These are phyloP conservation scores for Zaprionus nigranus DNA, from an alignment of 1,140 invertebrate genomes.

Conservation along the genomic window DNA sequence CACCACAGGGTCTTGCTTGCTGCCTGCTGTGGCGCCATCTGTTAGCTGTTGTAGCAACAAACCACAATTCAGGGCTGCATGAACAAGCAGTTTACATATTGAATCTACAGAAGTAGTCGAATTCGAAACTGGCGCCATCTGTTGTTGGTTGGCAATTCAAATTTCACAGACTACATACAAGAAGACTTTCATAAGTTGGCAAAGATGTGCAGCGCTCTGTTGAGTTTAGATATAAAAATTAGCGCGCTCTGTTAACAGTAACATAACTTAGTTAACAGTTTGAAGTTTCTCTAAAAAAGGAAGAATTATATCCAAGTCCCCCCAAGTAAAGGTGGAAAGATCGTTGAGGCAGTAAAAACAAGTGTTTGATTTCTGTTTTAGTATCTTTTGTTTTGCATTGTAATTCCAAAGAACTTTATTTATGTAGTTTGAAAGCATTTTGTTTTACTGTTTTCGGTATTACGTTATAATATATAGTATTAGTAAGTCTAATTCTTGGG, in stretches of 20 bases:
- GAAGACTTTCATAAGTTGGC: no score
- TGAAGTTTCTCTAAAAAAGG: no score
- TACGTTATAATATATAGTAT: slow-evolving; percentile 81
- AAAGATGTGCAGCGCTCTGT: no score
- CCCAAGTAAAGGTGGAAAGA: not conserved
- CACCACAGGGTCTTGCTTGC: not conserved
- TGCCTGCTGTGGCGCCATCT: not conserved
- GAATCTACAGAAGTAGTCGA: no score
- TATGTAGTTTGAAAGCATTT: slow-evolving; percentile 79
- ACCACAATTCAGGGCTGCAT: not conserved
- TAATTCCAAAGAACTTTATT: slow-evolving; percentile 84
- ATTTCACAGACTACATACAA: no score
- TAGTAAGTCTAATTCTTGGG: slow-evolving; percentile 76
- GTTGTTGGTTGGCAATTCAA: not conserved
- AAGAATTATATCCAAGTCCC: no score
- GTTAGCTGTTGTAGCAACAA: not conserved
- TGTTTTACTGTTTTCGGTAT: slow-evolving; percentile 61
- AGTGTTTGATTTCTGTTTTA: slow-evolving; percentile 40
- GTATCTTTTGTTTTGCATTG: slow-evolving; percentile 65
- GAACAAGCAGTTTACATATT: no score
- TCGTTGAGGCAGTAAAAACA: not conserved
- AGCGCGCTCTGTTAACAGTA: no score
- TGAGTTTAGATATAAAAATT: no score
- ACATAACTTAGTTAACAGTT: no score
- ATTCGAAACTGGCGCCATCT: not conserved